Base-by-base conservation (phyloP, 2,888 invertebrate species). In the Aleiodes testaceus region DNA sequence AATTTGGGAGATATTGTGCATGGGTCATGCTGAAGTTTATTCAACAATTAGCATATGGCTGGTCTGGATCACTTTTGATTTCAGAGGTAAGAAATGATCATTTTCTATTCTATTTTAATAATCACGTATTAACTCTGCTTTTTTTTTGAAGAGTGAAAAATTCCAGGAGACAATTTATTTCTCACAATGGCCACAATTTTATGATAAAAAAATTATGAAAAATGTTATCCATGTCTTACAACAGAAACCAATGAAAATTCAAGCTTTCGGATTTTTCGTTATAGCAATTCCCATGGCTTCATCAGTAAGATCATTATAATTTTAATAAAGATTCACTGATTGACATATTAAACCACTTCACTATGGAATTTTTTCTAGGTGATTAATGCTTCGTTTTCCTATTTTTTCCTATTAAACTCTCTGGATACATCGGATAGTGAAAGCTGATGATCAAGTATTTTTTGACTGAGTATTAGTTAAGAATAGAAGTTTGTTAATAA, bases 271-370 rank as follows among this genome's bases (percentile, higher is more conserved):
- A 55, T 55, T 55, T 6, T 55, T 55, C 30, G 36, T 55, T 22
- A 55, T 55, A 30, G 20, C 55, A n/a, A 55, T 55, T 16, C 55
- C 55, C 1, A 30, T 55, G 55, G 55, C 55, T 55, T 55, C 55
- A 26, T 36, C 55, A 30, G 55, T 55, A 55, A 55, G 6, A 36
- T 36, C 26, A 36, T 6, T 2, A 11, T 36, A 36, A 9, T 36
- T 36, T 11, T 11, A 36, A 36, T 9, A 2, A 2, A 36, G 11
- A 36, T 36, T 6, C 36, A 36, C 7, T 36, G 36, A 36, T 36
- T 36, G 36, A 36, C 36, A 36, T 26, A 26, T 9, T 9, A 36
- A 36, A 11, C 36, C 7, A 36, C 36, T 36, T 36, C 36, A 36
- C 36, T 36, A 36, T 36, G 7, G 36, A 36, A 36, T 36, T 0